Conservation (phyloP, 2,888 invertebrate species). For the Caenorhabditis doughertyi region DNA sequence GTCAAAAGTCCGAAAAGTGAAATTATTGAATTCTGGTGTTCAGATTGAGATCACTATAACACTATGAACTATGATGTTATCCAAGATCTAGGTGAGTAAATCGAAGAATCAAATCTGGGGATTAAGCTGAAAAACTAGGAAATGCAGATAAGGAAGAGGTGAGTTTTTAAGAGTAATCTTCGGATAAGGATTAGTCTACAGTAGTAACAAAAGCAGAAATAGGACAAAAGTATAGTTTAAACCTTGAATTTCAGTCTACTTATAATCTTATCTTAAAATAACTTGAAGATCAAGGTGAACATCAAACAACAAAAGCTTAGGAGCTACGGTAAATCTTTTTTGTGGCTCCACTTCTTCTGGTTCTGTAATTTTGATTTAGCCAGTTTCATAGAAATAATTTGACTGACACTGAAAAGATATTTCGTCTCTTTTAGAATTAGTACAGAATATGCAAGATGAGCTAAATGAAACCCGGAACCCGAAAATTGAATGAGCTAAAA, state of each 20-base stretch:
- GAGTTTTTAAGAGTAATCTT: no score
- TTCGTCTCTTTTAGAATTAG: background rate
- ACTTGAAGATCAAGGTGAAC: no score
- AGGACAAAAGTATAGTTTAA: no score
- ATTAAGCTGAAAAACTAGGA: background rate
- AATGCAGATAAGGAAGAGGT: background rate
- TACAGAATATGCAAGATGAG: background rate
- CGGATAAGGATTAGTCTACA: no score
- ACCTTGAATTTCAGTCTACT: no score
- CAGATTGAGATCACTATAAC: conserved; percentile 15
- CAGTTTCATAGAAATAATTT: background rate
- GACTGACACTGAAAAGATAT: no score
- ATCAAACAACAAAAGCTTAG: no score
- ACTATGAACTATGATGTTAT: conserved; percentile 11
- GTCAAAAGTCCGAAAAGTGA: background rate
- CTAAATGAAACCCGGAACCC: conserved; percentile 10
- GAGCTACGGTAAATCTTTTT: no score
- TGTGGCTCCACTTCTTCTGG: no score
- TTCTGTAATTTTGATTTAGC: background rate
- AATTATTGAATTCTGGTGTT: conserved; percentile 18
- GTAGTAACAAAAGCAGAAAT: no score
- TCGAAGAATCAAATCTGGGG: background rate
- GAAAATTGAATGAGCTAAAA: conserved; percentile 8
- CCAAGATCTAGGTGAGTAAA: background rate
- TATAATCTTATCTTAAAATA: no score